phyloP scores from a whole-genome alignment of 2,888 invertebrate genomes.

The Temnothorax ravouxi region DNA sequence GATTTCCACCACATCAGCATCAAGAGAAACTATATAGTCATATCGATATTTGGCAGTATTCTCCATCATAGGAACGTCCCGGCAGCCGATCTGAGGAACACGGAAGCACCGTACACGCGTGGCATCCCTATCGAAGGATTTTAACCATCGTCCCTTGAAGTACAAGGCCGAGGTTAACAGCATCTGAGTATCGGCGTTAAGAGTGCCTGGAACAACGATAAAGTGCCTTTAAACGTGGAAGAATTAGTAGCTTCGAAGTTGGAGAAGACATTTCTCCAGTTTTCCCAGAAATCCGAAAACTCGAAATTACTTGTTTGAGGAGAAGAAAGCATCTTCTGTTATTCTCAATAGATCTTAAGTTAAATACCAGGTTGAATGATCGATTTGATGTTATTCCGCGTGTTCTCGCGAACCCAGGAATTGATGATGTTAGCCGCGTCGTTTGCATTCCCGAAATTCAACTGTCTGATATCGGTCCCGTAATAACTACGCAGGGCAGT shows the following conservation, averaged over 20 bases:
- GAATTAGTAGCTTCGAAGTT: not conserved
- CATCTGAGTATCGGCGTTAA: conserved; percentile 88
- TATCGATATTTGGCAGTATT: conserved; percentile 89
- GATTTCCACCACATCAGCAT: conserved; percentile 90
- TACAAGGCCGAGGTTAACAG: conserved; percentile 92
- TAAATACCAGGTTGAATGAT: conserved; percentile 88
- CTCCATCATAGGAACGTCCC: conserved; percentile 90
- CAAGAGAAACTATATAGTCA: conserved; percentile 88
- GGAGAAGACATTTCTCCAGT: not conserved
- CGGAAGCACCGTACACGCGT: conserved; percentile 89
- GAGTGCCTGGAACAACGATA: conserved; percentile 34
- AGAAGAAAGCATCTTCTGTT: too few species aligned
- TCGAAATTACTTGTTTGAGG: not conserved
- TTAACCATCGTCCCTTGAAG: conserved; percentile 93
- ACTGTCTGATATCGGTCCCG: conserved; percentile 86
- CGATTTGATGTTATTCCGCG: conserved; percentile 88
- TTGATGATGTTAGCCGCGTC: conserved; percentile 88
- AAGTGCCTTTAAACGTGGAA: not conserved
- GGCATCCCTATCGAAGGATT: conserved; percentile 88
- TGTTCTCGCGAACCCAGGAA: conserved; percentile 88
- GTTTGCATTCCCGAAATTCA: conserved; percentile 87
- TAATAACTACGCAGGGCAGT: conserved; percentile 87
- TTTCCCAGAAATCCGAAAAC: not conserved
- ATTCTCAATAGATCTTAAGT: conserved; percentile 35
- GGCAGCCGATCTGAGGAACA: conserved; percentile 88